Conservation (phyloP, 2,797 vertebrate genomes). For the Hephaestus fuliginosus region DNA sequence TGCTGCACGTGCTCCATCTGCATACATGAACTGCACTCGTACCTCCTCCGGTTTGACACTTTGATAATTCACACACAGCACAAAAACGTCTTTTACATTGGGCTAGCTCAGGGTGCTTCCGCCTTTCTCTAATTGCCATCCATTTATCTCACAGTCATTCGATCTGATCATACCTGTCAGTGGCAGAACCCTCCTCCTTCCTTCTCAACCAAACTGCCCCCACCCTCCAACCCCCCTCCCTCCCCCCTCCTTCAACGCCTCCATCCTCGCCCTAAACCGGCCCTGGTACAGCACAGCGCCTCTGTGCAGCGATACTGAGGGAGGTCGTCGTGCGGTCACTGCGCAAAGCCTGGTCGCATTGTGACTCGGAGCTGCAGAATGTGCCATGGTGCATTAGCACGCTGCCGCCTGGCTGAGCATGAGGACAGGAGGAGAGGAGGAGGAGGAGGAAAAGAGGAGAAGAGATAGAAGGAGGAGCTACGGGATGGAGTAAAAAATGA, state of each 20-base stretch:
- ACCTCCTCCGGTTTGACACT: conserved; percentile 26
- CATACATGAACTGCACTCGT: background rate
- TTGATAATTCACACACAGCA: conserved; percentile 16
- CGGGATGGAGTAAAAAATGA: conserved; percentile 17
- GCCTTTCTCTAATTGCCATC: conserved; percentile 11
- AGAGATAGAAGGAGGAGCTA: conserved; percentile 48
- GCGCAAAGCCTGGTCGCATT: conserved; percentile 79
- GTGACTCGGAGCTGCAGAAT: conserved; percentile 85
- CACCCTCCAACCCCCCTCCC: background rate
- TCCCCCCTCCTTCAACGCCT: conserved; percentile 15
- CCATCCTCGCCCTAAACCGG: conserved; percentile 41
- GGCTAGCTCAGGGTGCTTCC: background rate
- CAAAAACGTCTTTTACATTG: conserved; percentile 16
- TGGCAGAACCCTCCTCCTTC: conserved; percentile 24
- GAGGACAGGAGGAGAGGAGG: conserved; percentile 44
- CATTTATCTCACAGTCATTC: conserved; percentile 41
- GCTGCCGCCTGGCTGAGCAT: conserved; percentile 79
- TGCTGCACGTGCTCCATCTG: background rate
- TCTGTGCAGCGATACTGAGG: conserved; percentile 67
- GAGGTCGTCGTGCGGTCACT: conserved; percentile 85
- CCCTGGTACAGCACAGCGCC: conserved; percentile 52
- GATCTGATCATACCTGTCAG: conserved; percentile 49
- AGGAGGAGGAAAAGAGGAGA: background rate
- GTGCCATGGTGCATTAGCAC: conserved; percentile 86
- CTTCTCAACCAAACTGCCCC: background rate